These are phyloP conservation scores for Aix galericulata DNA, from an alignment of 2,113 vertebrate genomes.

Conservation along the genomic window DNA sequence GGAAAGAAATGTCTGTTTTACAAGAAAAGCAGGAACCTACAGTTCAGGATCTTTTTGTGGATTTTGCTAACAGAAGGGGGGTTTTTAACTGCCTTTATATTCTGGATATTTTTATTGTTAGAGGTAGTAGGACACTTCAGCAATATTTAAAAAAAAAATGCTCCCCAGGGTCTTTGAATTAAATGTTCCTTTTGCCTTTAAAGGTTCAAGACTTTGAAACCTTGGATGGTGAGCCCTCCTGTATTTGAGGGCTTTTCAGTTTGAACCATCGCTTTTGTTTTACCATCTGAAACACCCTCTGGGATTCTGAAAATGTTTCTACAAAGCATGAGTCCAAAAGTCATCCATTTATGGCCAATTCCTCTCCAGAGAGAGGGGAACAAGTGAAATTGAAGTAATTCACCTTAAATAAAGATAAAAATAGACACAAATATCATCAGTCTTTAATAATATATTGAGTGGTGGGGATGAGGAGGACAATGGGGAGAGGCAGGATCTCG, in stretches of 20 bases:
- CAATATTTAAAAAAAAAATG: not conserved
- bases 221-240: not conserved
- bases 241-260: not conserved
- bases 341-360: not conserved
- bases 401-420: not conserved
- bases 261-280: slow-evolving; percentile 40
- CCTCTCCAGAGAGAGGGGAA: not conserved
- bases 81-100: not conserved
- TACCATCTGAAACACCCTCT: not conserved
- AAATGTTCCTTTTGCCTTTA: slow-evolving; percentile 21
- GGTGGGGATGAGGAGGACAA: not conserved
- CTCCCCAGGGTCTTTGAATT: slow-evolving; percentile 28
- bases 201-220: slow-evolving; percentile 24
- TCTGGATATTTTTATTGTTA: not conserved
- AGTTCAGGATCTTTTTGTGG: not conserved
- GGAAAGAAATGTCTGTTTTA: not conserved
- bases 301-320: not conserved
- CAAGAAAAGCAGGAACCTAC: not conserved
- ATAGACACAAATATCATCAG: not conserved
- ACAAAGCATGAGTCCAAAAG: not conserved
- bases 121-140: not conserved
- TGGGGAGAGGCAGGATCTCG: not conserved
- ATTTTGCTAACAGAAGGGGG: slow-evolving; percentile 1
- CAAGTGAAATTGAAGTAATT: slow-evolving; percentile 10
- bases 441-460: not conserved